phyloP scores from a whole-genome alignment of 2,797 vertebrate genomes.

The Melanotaenia parkinsoni region DNA sequence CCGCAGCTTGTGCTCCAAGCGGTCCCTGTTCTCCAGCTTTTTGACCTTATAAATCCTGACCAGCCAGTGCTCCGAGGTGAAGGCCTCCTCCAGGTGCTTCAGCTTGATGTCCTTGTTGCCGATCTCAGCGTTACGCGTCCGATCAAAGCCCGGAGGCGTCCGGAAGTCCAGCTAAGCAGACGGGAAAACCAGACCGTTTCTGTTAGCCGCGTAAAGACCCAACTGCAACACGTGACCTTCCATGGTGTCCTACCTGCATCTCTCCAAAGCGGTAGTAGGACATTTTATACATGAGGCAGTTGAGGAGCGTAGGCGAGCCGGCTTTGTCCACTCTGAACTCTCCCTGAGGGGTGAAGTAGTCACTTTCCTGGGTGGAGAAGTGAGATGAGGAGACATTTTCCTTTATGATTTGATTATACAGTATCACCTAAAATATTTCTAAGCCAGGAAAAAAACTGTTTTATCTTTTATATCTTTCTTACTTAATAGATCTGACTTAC shows the following conservation, averaged over 20 bases:
- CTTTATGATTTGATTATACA: too few species aligned
- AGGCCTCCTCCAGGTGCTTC: constrained; percentile 96
- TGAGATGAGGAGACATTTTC: constrained; percentile 1
- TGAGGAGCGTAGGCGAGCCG: constrained; percentile 93
- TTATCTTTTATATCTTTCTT: too few species aligned
- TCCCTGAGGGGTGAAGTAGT: constrained; percentile 97
- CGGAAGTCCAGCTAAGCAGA: constrained; percentile 92
- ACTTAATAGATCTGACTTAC: too few species aligned
- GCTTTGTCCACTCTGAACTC: constrained; percentile 98
- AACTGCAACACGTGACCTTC: not conserved
- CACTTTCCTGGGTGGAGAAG: constrained; percentile 87
- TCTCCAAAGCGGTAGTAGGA: constrained; percentile 98
- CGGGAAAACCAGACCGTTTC: not conserved
- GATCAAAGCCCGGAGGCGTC: constrained; percentile 97
- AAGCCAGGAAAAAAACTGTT: too few species aligned
- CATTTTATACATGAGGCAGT: constrained; percentile 99
- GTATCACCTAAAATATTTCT: too few species aligned
- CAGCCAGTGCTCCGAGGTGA: constrained; percentile 98
- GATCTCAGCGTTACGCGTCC: constrained; percentile 96
- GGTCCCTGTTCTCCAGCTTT: constrained; percentile 94
- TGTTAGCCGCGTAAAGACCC: rapidly evolving
- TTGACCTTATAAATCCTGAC: constrained; percentile 99
- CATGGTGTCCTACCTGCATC: constrained; percentile 88
- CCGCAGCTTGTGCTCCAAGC: constrained; percentile 91
- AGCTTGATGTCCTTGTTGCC: constrained; percentile 99